Evolutionary conservation across 2,797 vertebrate genomes (phyloP).

Genomic region (Neoniphon sammara): DNA sequence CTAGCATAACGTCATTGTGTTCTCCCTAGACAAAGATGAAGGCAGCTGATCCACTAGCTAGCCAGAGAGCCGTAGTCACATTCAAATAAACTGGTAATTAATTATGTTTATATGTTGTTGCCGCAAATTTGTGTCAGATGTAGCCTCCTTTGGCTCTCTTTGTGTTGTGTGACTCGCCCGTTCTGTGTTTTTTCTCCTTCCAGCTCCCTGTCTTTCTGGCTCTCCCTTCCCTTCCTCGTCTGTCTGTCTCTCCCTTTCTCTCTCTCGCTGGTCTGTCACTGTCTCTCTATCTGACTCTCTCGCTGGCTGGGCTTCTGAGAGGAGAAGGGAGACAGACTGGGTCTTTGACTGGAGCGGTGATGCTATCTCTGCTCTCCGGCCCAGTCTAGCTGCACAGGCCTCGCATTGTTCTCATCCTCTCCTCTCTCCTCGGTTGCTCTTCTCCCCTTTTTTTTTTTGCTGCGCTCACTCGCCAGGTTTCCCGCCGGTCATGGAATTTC

Average conservation of each 20-base stretch:
- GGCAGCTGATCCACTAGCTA: neutral
- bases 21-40: conserved; percentile 1
- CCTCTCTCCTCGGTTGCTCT: conserved; percentile 39
- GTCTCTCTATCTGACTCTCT: conserved; percentile 6
- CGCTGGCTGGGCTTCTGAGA: conserved; percentile 74
- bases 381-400: conserved; percentile 69
- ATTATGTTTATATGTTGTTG: conserved; percentile 53
- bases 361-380: conserved; percentile 63
- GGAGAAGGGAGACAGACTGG: conserved; percentile 67
- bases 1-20: neutral
- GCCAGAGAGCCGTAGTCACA: conserved; percentile 44
- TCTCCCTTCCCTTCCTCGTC: conserved; percentile 2
- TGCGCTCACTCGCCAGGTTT: conserved; percentile 60
- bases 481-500: conserved; percentile 63
- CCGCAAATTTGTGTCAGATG: conserved; percentile 20
- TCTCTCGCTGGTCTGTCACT: too few relatives aligned
- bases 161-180: neutral
- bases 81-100: conserved; percentile 48
- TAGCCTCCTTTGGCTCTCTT: conserved; percentile 49
- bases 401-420: conserved; percentile 75
- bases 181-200: conserved; percentile 13
- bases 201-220: conserved; percentile 25
- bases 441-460: conserved; percentile 33
- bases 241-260: neutral
- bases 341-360: conserved; percentile 73